Percentiles rank a stretch among this genome's conserved stretches.
Evolutionary conservation across 1,140 invertebrate species (phyloP).

Genomic region (Cotesia typhae): DNA sequence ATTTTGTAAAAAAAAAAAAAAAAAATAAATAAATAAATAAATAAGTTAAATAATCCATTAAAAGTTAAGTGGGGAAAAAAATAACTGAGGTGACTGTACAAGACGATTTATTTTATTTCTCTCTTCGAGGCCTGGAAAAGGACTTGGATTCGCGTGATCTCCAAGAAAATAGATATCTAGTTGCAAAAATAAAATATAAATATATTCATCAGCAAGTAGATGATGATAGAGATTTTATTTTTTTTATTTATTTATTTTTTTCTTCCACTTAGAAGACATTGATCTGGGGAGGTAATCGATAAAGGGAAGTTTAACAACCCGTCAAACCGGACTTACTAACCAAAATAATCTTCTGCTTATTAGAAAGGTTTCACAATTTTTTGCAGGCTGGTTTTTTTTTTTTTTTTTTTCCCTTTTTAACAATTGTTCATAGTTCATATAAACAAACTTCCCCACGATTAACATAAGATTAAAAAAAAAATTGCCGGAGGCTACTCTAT

Average conservation of each 20-base stretch:
- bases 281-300: conserved; percentile 45
- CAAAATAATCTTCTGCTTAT: conserved; percentile 46
- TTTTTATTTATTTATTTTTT: too few species aligned
- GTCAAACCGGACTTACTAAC: conserved; percentile 54
- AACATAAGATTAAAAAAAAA: too few species aligned
- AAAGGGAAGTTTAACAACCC: conserved; percentile 47
- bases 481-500: too few species aligned
- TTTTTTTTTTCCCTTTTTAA: conserved; percentile 10
- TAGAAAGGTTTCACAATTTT: neutral
- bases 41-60: too few species aligned
- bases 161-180: neutral
- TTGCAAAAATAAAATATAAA: neutral
- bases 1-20: too few species aligned
- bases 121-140: neutral
- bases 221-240: too few species aligned
- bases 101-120: neutral
- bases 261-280: neutral
- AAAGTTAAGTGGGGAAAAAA: too few species aligned
- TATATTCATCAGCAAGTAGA: neutral
- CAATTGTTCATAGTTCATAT: too few species aligned
- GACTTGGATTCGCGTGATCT: conserved; percentile 4
- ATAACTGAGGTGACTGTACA: neutral
- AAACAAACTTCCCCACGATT: too few species aligned
- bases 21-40: too few species aligned
- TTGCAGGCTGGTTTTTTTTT: neutral